These are phyloP conservation scores for Ophiodon elongatus DNA, from an alignment of 2,113 vertebrate species.

Conservation along the genomic window DNA sequence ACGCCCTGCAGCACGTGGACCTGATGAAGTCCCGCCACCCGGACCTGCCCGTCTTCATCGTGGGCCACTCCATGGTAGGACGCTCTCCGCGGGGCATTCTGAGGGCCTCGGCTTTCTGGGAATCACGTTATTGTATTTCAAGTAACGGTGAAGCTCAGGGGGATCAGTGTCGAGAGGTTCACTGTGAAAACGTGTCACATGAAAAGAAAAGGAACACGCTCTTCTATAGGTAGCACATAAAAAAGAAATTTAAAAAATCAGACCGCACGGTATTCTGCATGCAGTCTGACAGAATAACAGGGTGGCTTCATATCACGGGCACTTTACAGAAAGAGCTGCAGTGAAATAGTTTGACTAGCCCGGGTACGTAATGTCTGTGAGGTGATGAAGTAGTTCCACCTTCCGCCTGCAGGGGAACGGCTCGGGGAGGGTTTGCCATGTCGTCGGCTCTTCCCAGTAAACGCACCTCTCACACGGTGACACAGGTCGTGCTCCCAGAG, in stretches of 20 bases:
- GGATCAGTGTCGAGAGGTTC: slow-evolving; percentile 19
- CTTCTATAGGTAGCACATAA: not conserved
- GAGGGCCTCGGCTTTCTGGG: too few species aligned
- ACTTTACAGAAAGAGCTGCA: too few species aligned
- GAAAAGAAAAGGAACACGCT: not conserved
- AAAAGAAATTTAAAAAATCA: too few species aligned
- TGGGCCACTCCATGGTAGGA: slow-evolving; percentile 97
- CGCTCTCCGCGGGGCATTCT: not conserved
- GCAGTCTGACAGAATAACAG: slow-evolving; percentile 4
- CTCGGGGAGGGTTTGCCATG: not conserved
- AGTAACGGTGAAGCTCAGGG: too few species aligned
- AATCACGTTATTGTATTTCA: not conserved
- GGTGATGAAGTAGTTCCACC: not conserved
- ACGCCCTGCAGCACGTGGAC: slow-evolving; percentile 93
- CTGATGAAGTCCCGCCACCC: slow-evolving; percentile 89
- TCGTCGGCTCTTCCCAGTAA: slow-evolving; percentile 8
- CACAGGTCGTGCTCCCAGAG: slow-evolving; percentile 31
- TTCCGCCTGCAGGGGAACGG: not conserved
- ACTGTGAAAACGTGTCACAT: slow-evolving; percentile 1
- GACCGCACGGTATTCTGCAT: not conserved
- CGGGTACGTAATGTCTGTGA: too few species aligned
- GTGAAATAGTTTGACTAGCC: too few species aligned
- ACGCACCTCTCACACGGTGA: slow-evolving; percentile 62
- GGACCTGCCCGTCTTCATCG: slow-evolving; percentile 89
- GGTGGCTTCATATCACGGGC: too few species aligned